Percentiles rank a stretch among this genome's conserved stretches.
Evolutionary conservation across 2,113 vertebrate species (phyloP).

Genomic region (Siniperca knerii): DNA sequence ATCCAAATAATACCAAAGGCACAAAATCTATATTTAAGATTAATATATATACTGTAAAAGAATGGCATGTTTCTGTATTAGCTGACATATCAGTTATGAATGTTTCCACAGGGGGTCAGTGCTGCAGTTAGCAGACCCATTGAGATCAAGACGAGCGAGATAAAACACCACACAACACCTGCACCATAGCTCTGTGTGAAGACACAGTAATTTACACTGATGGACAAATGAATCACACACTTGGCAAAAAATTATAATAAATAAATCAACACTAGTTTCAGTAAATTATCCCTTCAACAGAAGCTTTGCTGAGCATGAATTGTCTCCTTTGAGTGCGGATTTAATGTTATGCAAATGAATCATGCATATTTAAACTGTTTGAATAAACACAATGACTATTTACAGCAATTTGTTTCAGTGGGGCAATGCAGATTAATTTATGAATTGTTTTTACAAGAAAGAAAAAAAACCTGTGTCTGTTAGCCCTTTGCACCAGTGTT

Average conservation of each 20-base stretch:
- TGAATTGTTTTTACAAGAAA: background rate
- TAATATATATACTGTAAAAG: background rate
- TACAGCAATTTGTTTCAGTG: conserved; percentile 10
- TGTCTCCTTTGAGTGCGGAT: background rate
- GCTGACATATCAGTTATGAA: background rate
- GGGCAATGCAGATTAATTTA: background rate
- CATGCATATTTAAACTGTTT: conserved; percentile 52
- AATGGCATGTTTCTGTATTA: background rate
- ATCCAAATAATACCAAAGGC: background rate
- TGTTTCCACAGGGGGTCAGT: conserved; percentile 19
- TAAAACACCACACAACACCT: conserved; percentile 33
- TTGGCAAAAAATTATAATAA: background rate
- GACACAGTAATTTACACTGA: background rate
- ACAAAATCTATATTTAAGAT: background rate
- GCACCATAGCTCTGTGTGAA: background rate
- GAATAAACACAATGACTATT: conserved; percentile 59
- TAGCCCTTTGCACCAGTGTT: background rate
- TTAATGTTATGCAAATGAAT: conserved; percentile 45
- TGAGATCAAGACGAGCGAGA: conserved; percentile 29
- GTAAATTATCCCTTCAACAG: conserved; percentile 12
- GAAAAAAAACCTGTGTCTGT: background rate
- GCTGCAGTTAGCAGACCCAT: background rate
- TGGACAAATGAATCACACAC: conserved; percentile 17
- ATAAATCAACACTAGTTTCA: conserved; percentile 34
- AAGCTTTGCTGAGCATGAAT: conserved; percentile 4